A percentile compares a stretch with the other conserved stretches of the same genome.
These are phyloP conservation scores for Pagrus major DNA, from an alignment of 2,113 vertebrate species.

Conservation along the genomic window DNA sequence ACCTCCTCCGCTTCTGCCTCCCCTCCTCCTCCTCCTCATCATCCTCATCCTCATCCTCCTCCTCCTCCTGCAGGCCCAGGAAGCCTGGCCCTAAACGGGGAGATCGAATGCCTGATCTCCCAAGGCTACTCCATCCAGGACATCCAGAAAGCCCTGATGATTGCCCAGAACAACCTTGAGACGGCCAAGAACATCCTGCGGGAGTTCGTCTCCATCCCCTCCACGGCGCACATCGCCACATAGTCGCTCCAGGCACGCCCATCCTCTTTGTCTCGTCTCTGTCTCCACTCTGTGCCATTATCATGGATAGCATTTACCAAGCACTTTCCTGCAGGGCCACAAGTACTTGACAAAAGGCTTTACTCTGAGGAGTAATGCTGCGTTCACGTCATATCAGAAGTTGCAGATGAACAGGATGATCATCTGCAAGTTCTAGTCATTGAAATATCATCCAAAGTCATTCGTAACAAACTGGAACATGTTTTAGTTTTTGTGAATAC, in stretches of 20 bases:
- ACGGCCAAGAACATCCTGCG: constrained; percentile 99
- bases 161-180: constrained; percentile 99
- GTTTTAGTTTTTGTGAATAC: constrained; percentile 9
- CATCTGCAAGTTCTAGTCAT: background rate
- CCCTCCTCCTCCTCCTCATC: background rate
- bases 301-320: constrained; percentile 62
- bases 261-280: background rate
- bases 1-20: constrained; percentile 7
- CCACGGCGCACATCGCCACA: constrained; percentile 93
- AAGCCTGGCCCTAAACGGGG: constrained; percentile 89
- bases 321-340: constrained; percentile 69
- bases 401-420: background rate
- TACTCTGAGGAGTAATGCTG: constrained; percentile 21
- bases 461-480: background rate
- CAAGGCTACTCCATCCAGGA: constrained; percentile 99
- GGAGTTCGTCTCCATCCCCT: constrained; percentile 95
- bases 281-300: constrained; percentile 71
- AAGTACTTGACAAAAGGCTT: constrained; percentile 25
- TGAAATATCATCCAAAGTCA: constrained; percentile 29
- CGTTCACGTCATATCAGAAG: constrained; percentile 32
- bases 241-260: constrained; percentile 78
- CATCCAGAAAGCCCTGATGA: constrained; percentile 98
- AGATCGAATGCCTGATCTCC: constrained; percentile 95
- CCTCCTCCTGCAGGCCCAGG: background rate
- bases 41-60: background rate